Evolutionary conservation across 2,797 vertebrate genomes (phyloP), one percentile per base, ranked within the genome.

Genomic region (Pipistrellus pygmaeus): DNA sequence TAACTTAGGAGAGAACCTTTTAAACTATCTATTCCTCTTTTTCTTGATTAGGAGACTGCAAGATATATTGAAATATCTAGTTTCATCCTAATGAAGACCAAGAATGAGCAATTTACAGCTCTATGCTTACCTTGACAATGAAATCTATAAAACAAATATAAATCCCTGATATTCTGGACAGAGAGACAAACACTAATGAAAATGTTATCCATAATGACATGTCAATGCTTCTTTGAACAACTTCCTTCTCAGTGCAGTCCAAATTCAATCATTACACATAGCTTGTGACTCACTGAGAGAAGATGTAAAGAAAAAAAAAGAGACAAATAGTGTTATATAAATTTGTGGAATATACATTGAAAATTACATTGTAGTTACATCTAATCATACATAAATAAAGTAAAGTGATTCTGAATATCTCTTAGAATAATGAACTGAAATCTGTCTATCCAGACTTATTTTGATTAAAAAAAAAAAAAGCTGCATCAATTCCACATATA

Each of bases 361-460:
- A 75, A 68, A 80, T 81, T 64, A 83, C 44, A 46, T 68, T 69
- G 57, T 2, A 53, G 30, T 83, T 92, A 60, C 0, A 87, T 60
- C 86, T 8, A 90, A 38, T 66, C 14, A 72, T 41, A 25, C 30
- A 82, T 32, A 69, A 6, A 76, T 53, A 75, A 41, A 30, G 35
- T 35, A 68, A 83, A 87, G 32, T 71, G 13, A 77, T 77, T 91
- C 75, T 78, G 6, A 27, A 38, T 38, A 90, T n/a, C 13, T 10
- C 21, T 38, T 81, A n/a, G 68, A 14, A 86, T 83, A 89, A 68
- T 25, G 80, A 75, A 11, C 64, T 82, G 76, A 86, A 94, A 77
- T 77, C 4, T 71, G 51, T 73, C 17, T 21, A 41, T 30, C 9
- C 21, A n/a, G n/a, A 11, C 20, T 71, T 76, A 44, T 38, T 78